A percentile compares a stretch with the other conserved stretches of the same genome.
Evolutionary conservation across 2,113 vertebrate species (phyloP).

Genomic region (Hippocampus abdominalis): DNA sequence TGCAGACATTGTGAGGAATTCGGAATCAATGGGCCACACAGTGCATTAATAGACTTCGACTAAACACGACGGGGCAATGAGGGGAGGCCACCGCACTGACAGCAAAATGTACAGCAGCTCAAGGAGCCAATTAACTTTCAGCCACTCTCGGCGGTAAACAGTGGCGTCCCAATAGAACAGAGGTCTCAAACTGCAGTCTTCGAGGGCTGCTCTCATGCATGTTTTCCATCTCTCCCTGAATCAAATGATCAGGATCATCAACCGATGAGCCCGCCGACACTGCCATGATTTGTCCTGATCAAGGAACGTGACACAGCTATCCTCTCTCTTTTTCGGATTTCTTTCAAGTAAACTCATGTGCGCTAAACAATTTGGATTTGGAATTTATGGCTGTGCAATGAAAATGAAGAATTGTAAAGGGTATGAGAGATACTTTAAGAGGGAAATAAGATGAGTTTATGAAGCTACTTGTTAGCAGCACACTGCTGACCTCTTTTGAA

Average conservation of each 20-base stretch:
- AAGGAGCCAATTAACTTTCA: constrained; percentile 64
- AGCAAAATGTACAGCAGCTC: constrained; percentile 43
- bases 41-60: constrained; percentile 72
- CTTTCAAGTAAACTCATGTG: background rate
- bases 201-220: no score
- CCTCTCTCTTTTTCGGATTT: background rate
- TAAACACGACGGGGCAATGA: constrained; percentile 64
- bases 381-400: no score
- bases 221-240: no score
- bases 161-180: constrained; percentile 32
- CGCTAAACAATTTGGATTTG: no score
- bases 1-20: constrained; percentile 86
- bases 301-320: constrained; percentile 7
- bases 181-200: background rate
- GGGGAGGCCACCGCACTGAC: constrained; percentile 43
- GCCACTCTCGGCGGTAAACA: constrained; percentile 55
- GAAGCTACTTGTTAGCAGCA: background rate
- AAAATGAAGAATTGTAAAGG: no score
- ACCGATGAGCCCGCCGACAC: no score
- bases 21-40: constrained; percentile 91
- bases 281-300: constrained; percentile 1
- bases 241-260: no score
- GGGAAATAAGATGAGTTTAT: background rate
- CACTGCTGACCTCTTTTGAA: background rate
- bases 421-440: background rate